Percentiles rank a stretch among this genome's conserved stretches.
These are phyloP conservation scores for Allacma fusca DNA, from an alignment of 2,888 invertebrate species.

Conservation along the genomic window DNA sequence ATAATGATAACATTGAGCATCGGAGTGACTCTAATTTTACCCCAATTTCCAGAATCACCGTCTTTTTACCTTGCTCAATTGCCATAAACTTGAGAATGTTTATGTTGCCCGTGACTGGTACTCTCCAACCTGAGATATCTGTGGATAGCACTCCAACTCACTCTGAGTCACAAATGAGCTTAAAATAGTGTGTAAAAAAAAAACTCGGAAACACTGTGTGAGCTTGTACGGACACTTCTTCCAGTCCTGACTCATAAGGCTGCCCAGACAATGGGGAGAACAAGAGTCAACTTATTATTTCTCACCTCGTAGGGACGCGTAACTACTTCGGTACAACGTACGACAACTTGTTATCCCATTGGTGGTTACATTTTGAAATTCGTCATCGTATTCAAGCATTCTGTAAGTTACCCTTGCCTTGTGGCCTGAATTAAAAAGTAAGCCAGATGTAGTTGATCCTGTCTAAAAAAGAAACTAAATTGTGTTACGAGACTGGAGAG, in stretches of 20 bases:
- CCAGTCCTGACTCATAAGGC: too few relatives aligned
- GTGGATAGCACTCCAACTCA: not conserved
- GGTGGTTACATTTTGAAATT: slow-evolving; percentile 1
- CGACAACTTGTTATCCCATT: too few relatives aligned
- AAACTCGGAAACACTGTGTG: too few relatives aligned
- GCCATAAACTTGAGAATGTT: not conserved
- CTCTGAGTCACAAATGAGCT: not conserved
- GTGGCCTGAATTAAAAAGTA: slow-evolving; percentile 8
- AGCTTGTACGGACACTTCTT: too few relatives aligned
- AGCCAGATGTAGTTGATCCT: not conserved
- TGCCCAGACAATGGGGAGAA: too few relatives aligned
- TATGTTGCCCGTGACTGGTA: not conserved
- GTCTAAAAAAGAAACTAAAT: not conserved
- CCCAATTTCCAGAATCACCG: slow-evolving; percentile 35
- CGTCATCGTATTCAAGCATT: slow-evolving; percentile 6
- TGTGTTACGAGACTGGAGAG: not conserved
- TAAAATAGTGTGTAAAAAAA: not conserved
- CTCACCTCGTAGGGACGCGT: too few relatives aligned
- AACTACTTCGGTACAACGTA: too few relatives aligned
- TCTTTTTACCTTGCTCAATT: slow-evolving; percentile 7
- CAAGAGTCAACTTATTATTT: too few relatives aligned
- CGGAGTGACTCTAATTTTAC: slow-evolving; percentile 42
- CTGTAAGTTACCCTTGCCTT: not conserved
- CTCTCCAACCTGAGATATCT: not conserved
- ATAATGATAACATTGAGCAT: slow-evolving; percentile 41